Base-by-base conservation (phyloP, 23 tunicate genomes). In the Aplidium turbinatum region DNA sequence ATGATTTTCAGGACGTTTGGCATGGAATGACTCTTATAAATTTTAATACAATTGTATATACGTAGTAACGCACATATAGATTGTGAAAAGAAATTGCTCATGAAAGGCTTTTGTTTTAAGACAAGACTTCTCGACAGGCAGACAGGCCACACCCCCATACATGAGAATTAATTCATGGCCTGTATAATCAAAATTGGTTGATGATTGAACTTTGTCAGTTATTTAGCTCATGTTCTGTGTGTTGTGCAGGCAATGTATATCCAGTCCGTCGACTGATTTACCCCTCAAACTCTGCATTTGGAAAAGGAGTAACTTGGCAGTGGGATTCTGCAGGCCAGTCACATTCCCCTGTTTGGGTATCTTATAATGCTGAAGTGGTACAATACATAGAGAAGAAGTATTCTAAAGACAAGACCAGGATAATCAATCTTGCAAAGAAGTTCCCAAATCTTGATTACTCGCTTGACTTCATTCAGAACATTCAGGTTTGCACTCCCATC, bases 291-390 rank as follows among this genome's bases (percentile, higher is more conserved):
- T 61, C 58, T 29, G 72, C 82, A 4, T 21, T 55, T 2, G 71
- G 38, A 2, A 61, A 61, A 3, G n/a, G 35, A 16, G 33, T 62
- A 18, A 1, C 29, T 1, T 76, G 82, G 82, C 34, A 38, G 24
- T 76, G 82, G 82, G 38, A 76, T 60, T 33, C 16, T 19, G 62
- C 31, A 35, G 42, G 1, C 30, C 19, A 30, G 2, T 9, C 7
- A 31, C 7, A 30, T 0, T 19, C 31, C 11, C 72, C 71, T 4
- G 31, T 22, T 32, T 76, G 71, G 71, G 18, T 19, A 21, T 60
- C 72, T 27, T 76, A 76, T 31, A 26, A 58, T 39, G 82, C 82
- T 61, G 82, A 76, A 2, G 82, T 60, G 20, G 26, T 29, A 16
- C 47, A 61, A 13, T 76, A 2, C 38, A 26, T 76, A 1, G 82